Evolutionary conservation across 1,140 invertebrate species (phyloP), one percentile per base, ranked within the genome.

Genomic region (Ridgeia piscesae): DNA sequence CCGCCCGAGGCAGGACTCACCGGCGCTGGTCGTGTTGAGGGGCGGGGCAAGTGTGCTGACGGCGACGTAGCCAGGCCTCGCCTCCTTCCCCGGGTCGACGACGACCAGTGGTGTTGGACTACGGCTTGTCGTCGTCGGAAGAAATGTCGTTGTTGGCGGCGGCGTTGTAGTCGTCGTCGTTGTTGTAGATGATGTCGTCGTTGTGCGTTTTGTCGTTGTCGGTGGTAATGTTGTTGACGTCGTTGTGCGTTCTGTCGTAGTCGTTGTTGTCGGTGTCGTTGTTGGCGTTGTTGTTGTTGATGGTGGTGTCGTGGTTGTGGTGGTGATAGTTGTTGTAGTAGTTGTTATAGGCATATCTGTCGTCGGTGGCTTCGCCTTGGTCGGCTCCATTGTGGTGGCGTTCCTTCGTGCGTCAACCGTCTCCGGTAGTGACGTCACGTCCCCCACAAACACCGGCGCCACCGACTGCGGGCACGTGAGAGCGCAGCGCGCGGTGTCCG

Each of bases 61-160:
- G 58, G 58, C 58, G 11, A 77, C 58, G 58, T 77, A 77, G 58
- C 58, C 58, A 31, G 58, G 58, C 58, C 4, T 31, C 27, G 27
- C 58, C 27, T 77, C 58, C 58, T 77, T 31, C 14, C 58, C 58
- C 42, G 42, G 4, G 58, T 77, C 58, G 27, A 9, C 58, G 58
- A 77, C 58, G 17, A 77, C 58, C 11, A 77, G 58, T 4, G 58
- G 58, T 21, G 17, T 77, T 21, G 58, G 17, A 77, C 8, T 77
- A 4, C 58, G 14, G 11, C 58, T 9, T 17, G 58, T 77, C 58
- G 58, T 77, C 17, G 58, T 21, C 58, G 58, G 58, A 9, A 21
- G 58, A 77, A 77, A 9, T 14, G 89, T 90, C 34, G 89, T 90
- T 34, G 89, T 90, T 90, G 89, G n/a, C 34, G 89, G 89, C n/a